phyloP scores from a whole-genome alignment of 2,113 vertebrate species.

The Anolis carolinensis region DNA sequence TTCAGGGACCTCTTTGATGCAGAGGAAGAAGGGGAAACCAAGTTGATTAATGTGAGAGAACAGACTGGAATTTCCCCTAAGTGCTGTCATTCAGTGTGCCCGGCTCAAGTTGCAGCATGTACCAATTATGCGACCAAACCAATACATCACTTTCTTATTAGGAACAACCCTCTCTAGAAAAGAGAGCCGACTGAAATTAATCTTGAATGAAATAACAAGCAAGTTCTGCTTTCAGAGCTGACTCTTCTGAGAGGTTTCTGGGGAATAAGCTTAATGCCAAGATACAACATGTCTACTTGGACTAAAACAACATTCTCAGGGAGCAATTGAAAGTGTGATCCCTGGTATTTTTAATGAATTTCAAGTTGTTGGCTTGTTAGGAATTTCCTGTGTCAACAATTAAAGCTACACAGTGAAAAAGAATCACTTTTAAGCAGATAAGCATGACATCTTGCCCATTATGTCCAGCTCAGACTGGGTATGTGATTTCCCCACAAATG shows the following conservation, averaged over 20 bases:
- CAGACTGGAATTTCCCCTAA: slow-evolving; percentile 58
- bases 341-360: slow-evolving; percentile 29
- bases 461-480: background rate
- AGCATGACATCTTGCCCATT: slow-evolving; percentile 4
- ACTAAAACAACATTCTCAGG: background rate
- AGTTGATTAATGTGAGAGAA: slow-evolving; percentile 57
- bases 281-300: background rate
- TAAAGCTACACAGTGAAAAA: slow-evolving; percentile 13
- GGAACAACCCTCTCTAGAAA: slow-evolving; percentile 39
- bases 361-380: background rate
- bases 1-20: slow-evolving; percentile 57
- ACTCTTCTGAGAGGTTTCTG: slow-evolving; percentile 8
- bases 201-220: slow-evolving; percentile 44
- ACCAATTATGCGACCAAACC: slow-evolving; percentile 45
- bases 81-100: slow-evolving; percentile 43
- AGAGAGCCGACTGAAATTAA: slow-evolving; percentile 43
- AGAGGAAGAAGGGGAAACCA: slow-evolving; percentile 57
- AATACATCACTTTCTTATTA: slow-evolving; percentile 31
- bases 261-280: slow-evolving; percentile 3
- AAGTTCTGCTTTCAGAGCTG: slow-evolving; percentile 45
- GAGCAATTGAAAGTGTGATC: slow-evolving; percentile 25
- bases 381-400: background rate
- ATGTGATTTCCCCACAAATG: background rate
- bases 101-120: slow-evolving; percentile 50
- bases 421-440: background rate